Evolutionary conservation across 2,888 invertebrate genomes (phyloP), one percentile per base, ranked within the genome.

Genomic region (Linnaemya vulpina): DNA sequence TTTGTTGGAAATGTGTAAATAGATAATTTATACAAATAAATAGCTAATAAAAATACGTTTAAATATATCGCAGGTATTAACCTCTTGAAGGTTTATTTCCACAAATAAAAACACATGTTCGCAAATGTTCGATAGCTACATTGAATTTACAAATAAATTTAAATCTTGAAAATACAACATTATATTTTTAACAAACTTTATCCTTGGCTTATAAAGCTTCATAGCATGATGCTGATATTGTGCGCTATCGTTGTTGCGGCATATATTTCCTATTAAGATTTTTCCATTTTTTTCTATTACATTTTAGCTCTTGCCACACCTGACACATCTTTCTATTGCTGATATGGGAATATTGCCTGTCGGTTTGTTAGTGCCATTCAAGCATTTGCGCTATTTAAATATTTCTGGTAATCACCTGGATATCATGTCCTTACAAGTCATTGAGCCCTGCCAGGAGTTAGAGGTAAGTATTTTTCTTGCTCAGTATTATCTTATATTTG

Each of bases 361-460:
- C 86, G 92, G 92, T n/a, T 86, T 92, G 83, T 84, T 93, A 71
- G 89, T 91, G 84, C 92, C 92, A 25, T 92, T 93, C 86, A 89
- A 90, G 65, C 94, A 94, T 87, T 91, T 97, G 83, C 93, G 94
- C 77, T 93, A 94, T 84, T 93, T 97, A 86, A 96, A 96, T 92
- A 92, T 97, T 88, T 96, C 96, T 43, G 94, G 95, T 89, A 97
- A 96, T 92, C 94, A 94, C 90, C 93, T 97, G 90, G 91, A 91
- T 88, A 91, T 91, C 80, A 90, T 92, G 89, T 90, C 92, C 77
- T 86, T 92, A 88, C 90, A 92, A 89, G 91, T 92, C 84, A 91
- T 92, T 87, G 90, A 92, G 90, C 91, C 93, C 22, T 91, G 93
- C 84, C 90, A 89, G 13, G 89, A 91, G 83, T 88, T 93, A 22